Conservation (phyloP, 2,888 invertebrate species). For the Hirtodrosophila histrioides region DNA sequence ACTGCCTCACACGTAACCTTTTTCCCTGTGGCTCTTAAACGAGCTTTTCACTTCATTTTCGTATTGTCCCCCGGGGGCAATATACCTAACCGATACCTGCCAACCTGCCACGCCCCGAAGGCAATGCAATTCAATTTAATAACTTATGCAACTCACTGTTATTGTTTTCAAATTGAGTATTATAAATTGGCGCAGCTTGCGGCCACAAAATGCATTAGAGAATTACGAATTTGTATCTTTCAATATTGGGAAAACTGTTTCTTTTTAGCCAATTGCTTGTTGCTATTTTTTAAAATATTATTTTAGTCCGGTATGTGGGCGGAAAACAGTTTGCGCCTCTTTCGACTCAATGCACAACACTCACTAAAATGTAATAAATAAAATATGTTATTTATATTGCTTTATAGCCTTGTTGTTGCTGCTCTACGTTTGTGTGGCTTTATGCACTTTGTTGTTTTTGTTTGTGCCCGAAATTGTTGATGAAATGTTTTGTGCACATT, state of each 20-base stretch:
- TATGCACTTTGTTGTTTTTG: constrained; percentile 68
- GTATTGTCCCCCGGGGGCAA: too few species aligned
- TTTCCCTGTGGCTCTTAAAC: constrained; percentile 2
- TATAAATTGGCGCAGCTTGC: constrained; percentile 41
- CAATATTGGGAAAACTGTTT: constrained; percentile 4
- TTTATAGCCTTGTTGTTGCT: constrained; percentile 58
- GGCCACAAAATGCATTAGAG: constrained; percentile 68
- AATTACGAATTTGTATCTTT: constrained; percentile 38
- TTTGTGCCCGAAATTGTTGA: constrained; percentile 61
- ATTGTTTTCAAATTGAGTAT: constrained; percentile 27
- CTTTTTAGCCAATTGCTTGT: background rate
- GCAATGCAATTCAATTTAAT: constrained; percentile 63
- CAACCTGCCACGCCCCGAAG: constrained; percentile 16
- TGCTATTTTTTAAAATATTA: constrained; percentile 17
- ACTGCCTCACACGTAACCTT: constrained; percentile 64
- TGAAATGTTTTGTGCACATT: constrained; percentile 66
- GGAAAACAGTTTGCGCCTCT: constrained; percentile 60
- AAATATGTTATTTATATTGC: constrained; percentile 78
- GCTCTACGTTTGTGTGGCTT: constrained; percentile 21
- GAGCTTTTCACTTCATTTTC: constrained; percentile 4
- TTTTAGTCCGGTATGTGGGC: constrained; percentile 27
- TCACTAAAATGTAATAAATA: constrained; percentile 77
- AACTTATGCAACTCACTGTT: constrained; percentile 68
- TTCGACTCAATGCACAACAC: constrained; percentile 72
- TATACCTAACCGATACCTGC: background rate